phyloP scores from a whole-genome alignment of 2,888 invertebrate species.

The Leptopilina drosophilae region DNA sequence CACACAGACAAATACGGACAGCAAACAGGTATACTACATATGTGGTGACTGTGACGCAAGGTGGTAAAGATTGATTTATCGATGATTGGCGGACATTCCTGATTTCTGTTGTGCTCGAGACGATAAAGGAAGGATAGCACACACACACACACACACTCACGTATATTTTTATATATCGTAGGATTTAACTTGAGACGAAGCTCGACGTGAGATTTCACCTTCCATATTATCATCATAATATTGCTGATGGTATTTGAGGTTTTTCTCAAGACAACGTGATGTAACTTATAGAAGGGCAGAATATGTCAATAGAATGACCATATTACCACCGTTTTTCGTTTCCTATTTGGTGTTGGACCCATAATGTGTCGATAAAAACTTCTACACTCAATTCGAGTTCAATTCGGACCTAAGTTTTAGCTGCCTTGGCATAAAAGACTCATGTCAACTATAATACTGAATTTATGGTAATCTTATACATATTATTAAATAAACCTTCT shows the following conservation, averaged over 20 bases:
- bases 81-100: constrained; percentile 69
- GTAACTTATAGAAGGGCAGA: constrained; percentile 14
- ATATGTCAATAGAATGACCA: neutral
- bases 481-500: neutral
- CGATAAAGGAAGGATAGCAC: constrained; percentile 14
- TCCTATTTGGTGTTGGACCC: no score
- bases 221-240: constrained; percentile 15
- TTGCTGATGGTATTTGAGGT: constrained; percentile 40
- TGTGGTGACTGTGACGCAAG: constrained; percentile 46
- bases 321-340: no score
- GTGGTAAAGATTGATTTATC: constrained; percentile 67
- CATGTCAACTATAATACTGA: neutral
- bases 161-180: neutral
- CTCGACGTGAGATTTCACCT: neutral
- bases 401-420: neutral
- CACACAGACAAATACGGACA: constrained; percentile 45
- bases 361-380: no score
- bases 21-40: constrained; percentile 7
- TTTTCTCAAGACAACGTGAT: constrained; percentile 7
- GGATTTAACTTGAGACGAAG: constrained; percentile 33
- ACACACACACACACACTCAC: neutral
- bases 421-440: neutral
- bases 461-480: constrained; percentile 9
- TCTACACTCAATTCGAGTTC: neutral
- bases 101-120: constrained; percentile 35